Evolutionary conservation across 1,140 invertebrate genomes (phyloP), one percentile per base, ranked within the genome.

Genomic region (Calosoma granatense): DNA sequence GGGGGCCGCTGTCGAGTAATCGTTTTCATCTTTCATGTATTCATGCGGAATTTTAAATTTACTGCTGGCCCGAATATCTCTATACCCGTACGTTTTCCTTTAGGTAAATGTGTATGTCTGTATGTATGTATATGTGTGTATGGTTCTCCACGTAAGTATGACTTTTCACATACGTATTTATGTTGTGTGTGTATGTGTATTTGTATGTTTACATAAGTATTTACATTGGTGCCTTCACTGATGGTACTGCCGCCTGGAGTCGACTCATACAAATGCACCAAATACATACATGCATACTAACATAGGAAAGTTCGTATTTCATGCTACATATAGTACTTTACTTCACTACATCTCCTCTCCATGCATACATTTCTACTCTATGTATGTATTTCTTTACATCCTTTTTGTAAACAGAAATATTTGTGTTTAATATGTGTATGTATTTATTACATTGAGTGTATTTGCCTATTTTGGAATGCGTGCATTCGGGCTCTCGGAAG

Each of bases 41-140:
- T 47, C 41, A 47, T 47, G 41, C 15, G 4, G 15, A 47, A 47
- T 47, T 47, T 47, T 47, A 47, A 47, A 47, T 47, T 47, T 47
- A 47, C 41, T 47, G 4, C 17, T 47, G 26, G 6, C 26, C 26
- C n/a, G 26, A 36, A 36, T 36, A 36, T 9, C 26, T 36, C 26
- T n/a, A 36, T n/a, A n/a, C n/a, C 26, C 6, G 4, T 30, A 14
- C 26, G 14, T 30, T 30, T 30, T 30, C 26, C 26, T 4, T 6
- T 4, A 4, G 4, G 26, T 6, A 14, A 30, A 14, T 14, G 14
- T 30, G 26, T 30, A n/a, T n/a, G n/a, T n/a, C n/a, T n/a, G n/a
- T n/a, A n/a, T n/a, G n/a, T n/a, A n/a, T n/a, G n/a, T n/a, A n/a
- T n/a, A n/a, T n/a, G n/a, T n/a, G n/a, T n/a, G n/a, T n/a, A n/a